These are phyloP conservation scores for Sebastes nivosus DNA, from an alignment of 2,797 vertebrate genomes.

Conservation along the genomic window DNA sequence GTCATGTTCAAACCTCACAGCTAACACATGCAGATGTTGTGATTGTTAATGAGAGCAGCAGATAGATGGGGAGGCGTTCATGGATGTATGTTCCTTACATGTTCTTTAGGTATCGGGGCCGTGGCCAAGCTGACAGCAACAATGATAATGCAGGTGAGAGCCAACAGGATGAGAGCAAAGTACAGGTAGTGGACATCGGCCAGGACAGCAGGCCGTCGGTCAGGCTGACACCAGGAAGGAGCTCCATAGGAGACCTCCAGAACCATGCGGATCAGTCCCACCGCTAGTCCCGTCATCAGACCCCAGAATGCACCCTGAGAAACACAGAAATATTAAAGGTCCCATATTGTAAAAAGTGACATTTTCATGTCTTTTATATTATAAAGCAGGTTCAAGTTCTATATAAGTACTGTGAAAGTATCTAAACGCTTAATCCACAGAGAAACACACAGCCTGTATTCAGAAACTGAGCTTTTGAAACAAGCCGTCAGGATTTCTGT, in stretches of 20 bases:
- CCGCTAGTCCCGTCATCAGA: constrained; percentile 85
- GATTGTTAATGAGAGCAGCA: neutral
- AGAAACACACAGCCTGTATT: too few species aligned
- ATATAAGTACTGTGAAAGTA: too few species aligned
- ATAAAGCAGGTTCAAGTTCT: too few species aligned
- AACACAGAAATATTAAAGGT: neutral
- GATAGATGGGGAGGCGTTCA: neutral
- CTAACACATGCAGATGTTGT: neutral
- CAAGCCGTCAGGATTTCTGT: too few species aligned
- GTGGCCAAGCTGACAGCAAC: constrained; percentile 86
- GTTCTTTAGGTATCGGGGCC: constrained; percentile 83
- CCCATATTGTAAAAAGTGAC: too few species aligned
- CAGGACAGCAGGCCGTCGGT: constrained; percentile 86
- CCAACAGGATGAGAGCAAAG: constrained; percentile 91
- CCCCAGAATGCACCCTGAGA: constrained; percentile 96
- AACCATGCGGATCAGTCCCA: constrained; percentile 88
- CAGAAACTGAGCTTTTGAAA: too few species aligned
- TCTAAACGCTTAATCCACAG: too few species aligned
- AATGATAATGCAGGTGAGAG: constrained; percentile 81
- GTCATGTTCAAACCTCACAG: neutral
- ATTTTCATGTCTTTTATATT: too few species aligned
- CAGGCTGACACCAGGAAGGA: constrained; percentile 88
- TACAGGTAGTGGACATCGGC: constrained; percentile 93
- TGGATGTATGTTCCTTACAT: constrained; percentile 79
- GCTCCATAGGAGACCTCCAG: constrained; percentile 86